Conservation (phyloP, 2,113 vertebrate species). For the Mugil cephalus region DNA sequence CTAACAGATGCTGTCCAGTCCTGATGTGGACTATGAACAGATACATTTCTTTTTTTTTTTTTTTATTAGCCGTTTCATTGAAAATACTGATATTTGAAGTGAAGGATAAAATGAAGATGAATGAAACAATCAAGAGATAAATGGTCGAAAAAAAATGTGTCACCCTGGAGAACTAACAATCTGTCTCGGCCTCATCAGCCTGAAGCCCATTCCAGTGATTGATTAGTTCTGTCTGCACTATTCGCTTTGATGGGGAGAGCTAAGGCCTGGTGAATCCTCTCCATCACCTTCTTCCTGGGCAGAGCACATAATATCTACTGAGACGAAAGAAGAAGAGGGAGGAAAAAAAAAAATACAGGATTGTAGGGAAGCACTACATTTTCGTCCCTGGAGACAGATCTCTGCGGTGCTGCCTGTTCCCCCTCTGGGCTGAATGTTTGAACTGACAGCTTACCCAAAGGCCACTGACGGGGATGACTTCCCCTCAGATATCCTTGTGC, state of each 20-base stretch:
- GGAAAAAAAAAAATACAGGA: conserved; percentile 7
- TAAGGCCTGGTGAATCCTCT: conserved; percentile 43
- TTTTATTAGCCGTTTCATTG: background rate
- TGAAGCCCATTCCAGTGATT: conserved; percentile 57
- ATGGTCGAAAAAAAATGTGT: conserved; percentile 39
- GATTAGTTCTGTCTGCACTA: conserved; percentile 58
- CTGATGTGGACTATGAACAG: no score
- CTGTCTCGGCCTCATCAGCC: conserved; percentile 44
- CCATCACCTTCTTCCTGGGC: conserved; percentile 40
- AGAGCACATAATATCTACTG: conserved; percentile 48
- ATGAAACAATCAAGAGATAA: conserved; percentile 38
- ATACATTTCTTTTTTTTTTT: no score
- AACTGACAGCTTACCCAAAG: conserved; percentile 27
- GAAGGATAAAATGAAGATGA: conserved; percentile 42
- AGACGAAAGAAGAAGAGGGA: conserved; percentile 6
- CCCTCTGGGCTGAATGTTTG: conserved; percentile 26
- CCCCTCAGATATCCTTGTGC: conserved; percentile 24
- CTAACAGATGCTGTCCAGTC: background rate
- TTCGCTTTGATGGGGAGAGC: conserved; percentile 52
- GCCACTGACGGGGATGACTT: conserved; percentile 23
- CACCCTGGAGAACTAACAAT: conserved; percentile 36
- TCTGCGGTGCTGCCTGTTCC: conserved; percentile 23
- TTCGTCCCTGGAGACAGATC: conserved; percentile 18
- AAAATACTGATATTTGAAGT: conserved; percentile 14
- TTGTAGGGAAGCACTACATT: conserved; percentile 1